phyloP scores from a whole-genome alignment of 1,140 invertebrate genomes.

The Ephestia elutella region DNA sequence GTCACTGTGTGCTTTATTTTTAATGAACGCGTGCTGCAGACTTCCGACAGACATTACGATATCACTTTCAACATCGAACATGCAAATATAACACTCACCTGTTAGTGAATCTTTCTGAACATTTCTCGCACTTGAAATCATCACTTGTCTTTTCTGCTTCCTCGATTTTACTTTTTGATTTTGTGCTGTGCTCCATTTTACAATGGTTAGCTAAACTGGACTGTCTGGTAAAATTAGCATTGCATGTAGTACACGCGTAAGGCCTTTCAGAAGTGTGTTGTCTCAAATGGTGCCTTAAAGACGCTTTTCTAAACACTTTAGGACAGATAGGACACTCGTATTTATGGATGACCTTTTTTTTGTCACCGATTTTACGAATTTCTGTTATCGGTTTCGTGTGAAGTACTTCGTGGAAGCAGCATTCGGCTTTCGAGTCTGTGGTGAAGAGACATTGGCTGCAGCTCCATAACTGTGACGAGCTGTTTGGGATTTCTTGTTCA shows the following conservation, averaged over 20 bases:
- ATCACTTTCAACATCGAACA: constrained; percentile 18
- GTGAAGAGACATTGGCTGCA: constrained; percentile 66
- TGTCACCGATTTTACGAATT: constrained; percentile 37
- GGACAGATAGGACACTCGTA: constrained; percentile 81
- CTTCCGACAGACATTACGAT: constrained; percentile 19
- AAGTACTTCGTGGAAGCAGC: constrained; percentile 79
- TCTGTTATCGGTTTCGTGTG: constrained; percentile 68
- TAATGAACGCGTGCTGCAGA: constrained; percentile 17
- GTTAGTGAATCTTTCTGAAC: constrained; percentile 39
- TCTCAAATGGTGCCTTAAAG: constrained; percentile 80
- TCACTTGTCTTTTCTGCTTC: constrained; percentile 20
- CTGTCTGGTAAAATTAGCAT: constrained; percentile 78
- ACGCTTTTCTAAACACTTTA: constrained; percentile 80
- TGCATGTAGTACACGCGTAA: constrained; percentile 78
- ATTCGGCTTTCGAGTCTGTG: constrained; percentile 74
- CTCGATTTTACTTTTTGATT: constrained; percentile 13
- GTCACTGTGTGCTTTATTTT: constrained; percentile 36
- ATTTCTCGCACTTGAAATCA: constrained; percentile 35
- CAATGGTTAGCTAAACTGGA: constrained; percentile 76
- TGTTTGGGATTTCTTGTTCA: constrained; percentile 25
- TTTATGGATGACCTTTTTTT: constrained; percentile 57
- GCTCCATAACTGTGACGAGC: constrained; percentile 56
- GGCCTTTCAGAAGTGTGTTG: constrained; percentile 87
- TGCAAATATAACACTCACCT: constrained; percentile 29
- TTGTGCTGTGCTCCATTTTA: constrained; percentile 60